Percentiles rank a stretch among this genome's conserved stretches.
phyloP scores from a whole-genome alignment of 2,113 vertebrate species.

The zebrafish (Danio rerio) region DNA sequence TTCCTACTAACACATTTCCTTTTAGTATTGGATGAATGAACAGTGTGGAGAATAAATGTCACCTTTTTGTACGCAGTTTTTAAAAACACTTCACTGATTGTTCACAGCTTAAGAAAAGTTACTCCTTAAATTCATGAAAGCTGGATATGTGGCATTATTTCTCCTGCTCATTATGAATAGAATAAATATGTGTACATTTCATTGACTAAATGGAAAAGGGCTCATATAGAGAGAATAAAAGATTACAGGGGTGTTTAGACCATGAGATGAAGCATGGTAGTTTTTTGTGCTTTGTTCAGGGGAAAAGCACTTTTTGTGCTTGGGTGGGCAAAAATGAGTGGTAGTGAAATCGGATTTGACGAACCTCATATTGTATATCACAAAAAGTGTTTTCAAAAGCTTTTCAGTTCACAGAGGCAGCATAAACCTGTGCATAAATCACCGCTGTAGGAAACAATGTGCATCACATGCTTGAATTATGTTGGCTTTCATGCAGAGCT shows the following conservation, averaged over 20 bases:
- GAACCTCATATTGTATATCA: not conserved
- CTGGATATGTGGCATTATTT: no score
- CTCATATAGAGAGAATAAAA: not conserved
- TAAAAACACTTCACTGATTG: no score
- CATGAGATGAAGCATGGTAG: not conserved
- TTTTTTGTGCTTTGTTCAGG: not conserved
- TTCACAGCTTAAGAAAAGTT: no score
- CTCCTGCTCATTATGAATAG: not conserved
- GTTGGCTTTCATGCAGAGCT: not conserved
- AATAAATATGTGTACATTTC: not conserved
- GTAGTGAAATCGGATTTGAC: not conserved
- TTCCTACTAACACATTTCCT: no score
- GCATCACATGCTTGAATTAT: not conserved
- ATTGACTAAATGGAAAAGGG: not conserved
- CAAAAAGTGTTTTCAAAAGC: not conserved
- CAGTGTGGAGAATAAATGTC: no score
- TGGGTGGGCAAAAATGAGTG: not conserved
- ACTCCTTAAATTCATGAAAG: no score
- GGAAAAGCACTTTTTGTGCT: not conserved
- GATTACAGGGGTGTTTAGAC: not conserved
- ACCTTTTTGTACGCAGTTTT: no score
- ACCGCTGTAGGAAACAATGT: conserved; percentile 12
- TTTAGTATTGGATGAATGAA: no score
- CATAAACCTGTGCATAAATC: conserved; percentile 7
- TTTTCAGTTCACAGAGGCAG: not conserved